Percentiles rank a stretch among this genome's conserved stretches.
Conservation (phyloP, 2,113 vertebrate genomes). For the Serinus canaria region DNA sequence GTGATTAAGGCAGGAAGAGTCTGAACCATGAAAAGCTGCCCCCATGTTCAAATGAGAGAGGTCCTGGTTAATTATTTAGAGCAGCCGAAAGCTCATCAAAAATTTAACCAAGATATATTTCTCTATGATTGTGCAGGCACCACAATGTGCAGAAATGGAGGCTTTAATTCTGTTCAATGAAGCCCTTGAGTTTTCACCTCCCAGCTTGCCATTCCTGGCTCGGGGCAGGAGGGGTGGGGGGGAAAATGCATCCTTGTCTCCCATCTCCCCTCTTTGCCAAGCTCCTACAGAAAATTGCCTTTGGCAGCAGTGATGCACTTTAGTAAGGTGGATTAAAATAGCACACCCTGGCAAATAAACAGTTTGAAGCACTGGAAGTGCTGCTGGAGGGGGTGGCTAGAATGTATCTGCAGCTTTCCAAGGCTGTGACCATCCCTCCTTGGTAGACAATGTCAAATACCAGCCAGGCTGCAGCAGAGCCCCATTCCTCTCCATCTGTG, state of each 20-base stretch:
- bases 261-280: not conserved
- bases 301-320: not conserved
- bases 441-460: not conserved
- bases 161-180: conserved; percentile 7
- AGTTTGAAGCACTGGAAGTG: not conserved
- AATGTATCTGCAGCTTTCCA: not conserved
- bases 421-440: fast-evolving
- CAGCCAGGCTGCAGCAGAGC: not conserved
- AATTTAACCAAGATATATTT: conserved; percentile 59
- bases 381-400: not conserved
- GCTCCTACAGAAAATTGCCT: not conserved
- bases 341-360: not conserved
- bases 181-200: not conserved
- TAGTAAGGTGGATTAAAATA: not conserved
- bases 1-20: not conserved
- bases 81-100: conserved; percentile 59
- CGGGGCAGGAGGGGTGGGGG: fast-evolving
- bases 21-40: conserved; percentile 39
- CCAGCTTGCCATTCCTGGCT: not conserved
- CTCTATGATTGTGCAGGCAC: not conserved
- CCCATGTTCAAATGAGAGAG: conserved; percentile 5
- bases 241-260: not conserved
- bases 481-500: not conserved
- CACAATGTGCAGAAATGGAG: not conserved
- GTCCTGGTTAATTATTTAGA: conserved; percentile 56